Evolutionary conservation across 2,797 vertebrate species (phyloP), one percentile per base, ranked within the genome.

Genomic region (Propithecus deckenii): DNA sequence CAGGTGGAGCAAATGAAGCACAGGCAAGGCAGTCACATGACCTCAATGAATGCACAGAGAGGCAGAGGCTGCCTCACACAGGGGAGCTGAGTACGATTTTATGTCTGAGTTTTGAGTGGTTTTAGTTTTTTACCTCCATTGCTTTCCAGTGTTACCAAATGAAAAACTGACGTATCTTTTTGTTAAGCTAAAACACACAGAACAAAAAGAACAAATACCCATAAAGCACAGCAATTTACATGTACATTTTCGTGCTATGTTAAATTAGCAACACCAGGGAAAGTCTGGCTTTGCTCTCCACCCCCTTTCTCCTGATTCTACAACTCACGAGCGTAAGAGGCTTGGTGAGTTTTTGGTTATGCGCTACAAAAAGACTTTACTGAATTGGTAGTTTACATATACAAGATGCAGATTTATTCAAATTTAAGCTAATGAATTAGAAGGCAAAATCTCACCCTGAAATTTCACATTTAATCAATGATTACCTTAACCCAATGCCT

Each of bases 401-500:
- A 74, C 69, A 63, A 28, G 18, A 96, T 76, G 93, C 30, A 92
- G 96, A 97, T 96, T 2, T 95, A 97, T 97, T 95, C 96, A 95
- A 91, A 96, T 96, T 61, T 91, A 86, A 97, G 91, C 87, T 91
- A 95, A 95, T 92, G 78, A 96, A 94, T 94, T 91, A 94, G 89
- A 86, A 96, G 89, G 91, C 86, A 83, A 89, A 89, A 43, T 35
- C 86, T 84, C 75, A 89, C 52, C 89, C 80, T 41, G 30, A 96
- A 95, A 48, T 94, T 97, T 83, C 50, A 61, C 22, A 83, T 86
- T 93, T 97, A 96, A 98, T 97, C 94, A 95, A 88, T 89, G 92
- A 97, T 96, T 91, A 94, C 94, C 94, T 95, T 96, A 96, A 97
- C 46, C 87, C 83, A 32, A 59, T 59, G 69, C 57, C 91, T 96